A percentile compares a stretch with the other conserved stretches of the same genome.
Evolutionary conservation across 2,888 invertebrate genomes (phyloP).

Genomic region (Phrixothrix hirtus): DNA sequence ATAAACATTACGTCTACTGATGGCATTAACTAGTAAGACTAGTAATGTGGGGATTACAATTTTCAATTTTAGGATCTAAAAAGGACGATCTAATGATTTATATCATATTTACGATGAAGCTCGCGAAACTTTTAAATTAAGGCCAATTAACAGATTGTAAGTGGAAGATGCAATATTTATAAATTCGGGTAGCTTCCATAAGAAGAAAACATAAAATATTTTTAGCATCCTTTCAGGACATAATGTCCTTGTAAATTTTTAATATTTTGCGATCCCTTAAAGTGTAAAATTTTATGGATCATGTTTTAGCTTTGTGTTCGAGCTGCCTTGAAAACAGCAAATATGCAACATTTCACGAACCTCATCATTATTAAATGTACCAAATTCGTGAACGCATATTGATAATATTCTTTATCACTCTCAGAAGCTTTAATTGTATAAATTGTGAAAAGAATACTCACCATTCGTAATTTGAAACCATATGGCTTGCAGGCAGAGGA

Average conservation of each 20-base stretch:
- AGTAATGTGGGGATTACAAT: no score
- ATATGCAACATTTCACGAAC: conserved; percentile 1
- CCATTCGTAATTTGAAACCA: conserved; percentile 78
- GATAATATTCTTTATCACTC: not conserved
- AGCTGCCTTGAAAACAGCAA: conserved; percentile 2
- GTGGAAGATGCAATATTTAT: no score
- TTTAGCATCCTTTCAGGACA: not conserved
- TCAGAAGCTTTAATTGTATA: not conserved
- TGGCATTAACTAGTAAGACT: no score
- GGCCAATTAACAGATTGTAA: no score
- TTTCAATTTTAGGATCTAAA: no score
- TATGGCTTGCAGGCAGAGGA: conserved; percentile 74
- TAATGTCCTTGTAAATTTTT: not conserved
- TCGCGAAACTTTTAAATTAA: no score
- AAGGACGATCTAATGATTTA: no score
- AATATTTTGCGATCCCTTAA: not conserved
- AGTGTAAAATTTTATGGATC: conserved; percentile 1
- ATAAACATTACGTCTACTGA: no score
- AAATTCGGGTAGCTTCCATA: no score
- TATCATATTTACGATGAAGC: no score
- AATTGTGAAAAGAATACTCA: conserved; percentile 55
- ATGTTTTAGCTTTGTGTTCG: conserved; percentile 6
- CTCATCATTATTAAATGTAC: conserved; percentile 5
- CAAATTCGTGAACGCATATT: conserved; percentile 2
- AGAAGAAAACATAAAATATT: not conserved